These are phyloP conservation scores for Carposina sasakii DNA, from an alignment of 1,140 invertebrate genomes.

Conservation along the genomic window DNA sequence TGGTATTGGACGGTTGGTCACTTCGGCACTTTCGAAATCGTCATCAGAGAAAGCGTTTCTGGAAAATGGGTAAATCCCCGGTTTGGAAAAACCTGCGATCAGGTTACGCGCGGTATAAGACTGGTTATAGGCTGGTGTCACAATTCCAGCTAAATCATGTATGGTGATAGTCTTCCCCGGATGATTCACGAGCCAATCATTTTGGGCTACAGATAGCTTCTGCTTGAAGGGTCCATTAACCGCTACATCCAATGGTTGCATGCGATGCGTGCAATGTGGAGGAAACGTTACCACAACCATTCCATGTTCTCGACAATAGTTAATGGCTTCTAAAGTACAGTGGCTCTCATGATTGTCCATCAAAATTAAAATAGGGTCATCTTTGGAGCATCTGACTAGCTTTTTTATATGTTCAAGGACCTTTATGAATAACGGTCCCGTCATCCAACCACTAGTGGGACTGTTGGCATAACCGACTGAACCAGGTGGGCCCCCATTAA, in stretches of 20 bases:
- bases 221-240: constrained; percentile 51
- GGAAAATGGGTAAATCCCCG: constrained; percentile 21
- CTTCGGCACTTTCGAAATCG: constrained; percentile 19
- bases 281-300: constrained; percentile 49
- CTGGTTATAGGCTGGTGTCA: constrained; percentile 21
- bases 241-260: constrained; percentile 64
- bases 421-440: constrained; percentile 34
- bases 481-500: constrained; percentile 29
- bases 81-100: constrained; percentile 9
- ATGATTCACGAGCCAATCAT: constrained; percentile 36
- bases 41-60: constrained; percentile 16
- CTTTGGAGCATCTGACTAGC: constrained; percentile 16
- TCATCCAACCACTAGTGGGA: constrained; percentile 47
- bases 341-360: constrained; percentile 61
- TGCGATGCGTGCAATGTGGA: constrained; percentile 45
- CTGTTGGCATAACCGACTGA: constrained; percentile 33
- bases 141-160: constrained; percentile 19
- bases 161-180: constrained; percentile 29
- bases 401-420: constrained; percentile 43
- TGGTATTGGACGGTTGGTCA: constrained; percentile 20
- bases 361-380: constrained; percentile 21
- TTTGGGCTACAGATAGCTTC: too few relatives aligned
- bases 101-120: constrained; percentile 12
- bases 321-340: constrained; percentile 31
- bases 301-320: constrained; percentile 41